Evolutionary conservation across 2,888 invertebrate species (phyloP).

Genomic region (Phymatocera aterrima): DNA sequence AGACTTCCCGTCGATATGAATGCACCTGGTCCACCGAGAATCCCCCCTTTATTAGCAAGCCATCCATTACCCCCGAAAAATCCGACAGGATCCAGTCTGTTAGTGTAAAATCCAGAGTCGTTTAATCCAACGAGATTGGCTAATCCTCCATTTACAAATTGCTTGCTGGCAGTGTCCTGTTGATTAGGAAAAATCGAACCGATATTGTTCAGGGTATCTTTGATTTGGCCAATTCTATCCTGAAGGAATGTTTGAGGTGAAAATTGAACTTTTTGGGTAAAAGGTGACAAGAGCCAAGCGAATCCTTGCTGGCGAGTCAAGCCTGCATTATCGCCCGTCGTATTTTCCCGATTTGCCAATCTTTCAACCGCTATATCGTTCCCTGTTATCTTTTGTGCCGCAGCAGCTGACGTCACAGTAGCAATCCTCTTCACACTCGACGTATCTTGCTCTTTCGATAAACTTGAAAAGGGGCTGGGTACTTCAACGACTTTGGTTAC

Average conservation of each 20-base stretch:
- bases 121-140: constrained; percentile 58
- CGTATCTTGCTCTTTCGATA: constrained; percentile 13
- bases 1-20: constrained; percentile 66
- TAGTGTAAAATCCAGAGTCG: constrained; percentile 63
- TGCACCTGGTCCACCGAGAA: constrained; percentile 67
- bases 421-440: background rate
- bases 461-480: background rate
- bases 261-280: constrained; percentile 61
- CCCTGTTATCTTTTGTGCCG: background rate
- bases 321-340: background rate
- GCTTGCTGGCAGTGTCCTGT: constrained; percentile 54
- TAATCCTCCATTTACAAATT: constrained; percentile 55
- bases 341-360: background rate
- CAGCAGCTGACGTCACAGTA: background rate
- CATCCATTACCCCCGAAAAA: constrained; percentile 68
- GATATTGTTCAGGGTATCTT: constrained; percentile 55
- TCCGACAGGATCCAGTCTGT: constrained; percentile 63
- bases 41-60: constrained; percentile 68
- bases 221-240: constrained; percentile 58
- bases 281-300: constrained; percentile 57
- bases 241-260: constrained; percentile 60
- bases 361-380: background rate
- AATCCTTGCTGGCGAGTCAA: constrained; percentile 5
- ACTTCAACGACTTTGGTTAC: constrained; percentile 3
- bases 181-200: constrained; percentile 47